A percentile compares a stretch with the other conserved stretches of the same genome.
Evolutionary conservation across 1,140 invertebrate species (phyloP).

Genomic region (Chymomyza costata): DNA sequence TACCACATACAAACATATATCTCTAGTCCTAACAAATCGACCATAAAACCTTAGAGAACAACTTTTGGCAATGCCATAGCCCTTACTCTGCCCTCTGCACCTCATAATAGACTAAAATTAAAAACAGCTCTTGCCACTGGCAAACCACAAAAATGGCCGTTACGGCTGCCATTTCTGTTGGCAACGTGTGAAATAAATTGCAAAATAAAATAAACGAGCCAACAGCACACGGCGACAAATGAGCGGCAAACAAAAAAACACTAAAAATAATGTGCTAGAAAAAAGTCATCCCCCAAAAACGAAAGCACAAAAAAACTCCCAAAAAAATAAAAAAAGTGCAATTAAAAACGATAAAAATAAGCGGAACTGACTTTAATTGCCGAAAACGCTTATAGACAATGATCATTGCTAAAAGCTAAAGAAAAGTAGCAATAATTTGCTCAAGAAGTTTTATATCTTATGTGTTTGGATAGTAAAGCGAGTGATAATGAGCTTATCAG

Average conservation of each 20-base stretch:
- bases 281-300: conserved; percentile 29
- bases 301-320: conserved; percentile 12
- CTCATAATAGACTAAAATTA: conserved; percentile 71
- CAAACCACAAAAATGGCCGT: conserved; percentile 39
- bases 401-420: no score
- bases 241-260: conserved; percentile 31
- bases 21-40: no score
- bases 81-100: conserved; percentile 37
- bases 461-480: no score
- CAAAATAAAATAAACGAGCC: conserved; percentile 70
- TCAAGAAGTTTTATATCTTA: background rate
- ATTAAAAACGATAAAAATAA: conserved; percentile 72
- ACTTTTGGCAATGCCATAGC: no score
- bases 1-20: no score
- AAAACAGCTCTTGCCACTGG: conserved; percentile 61
- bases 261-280: background rate
- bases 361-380: conserved; percentile 58
- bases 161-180: conserved; percentile 4
- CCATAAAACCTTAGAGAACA: no score
- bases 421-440: conserved; percentile 1
- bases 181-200: conserved; percentile 69
- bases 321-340: conserved; percentile 40
- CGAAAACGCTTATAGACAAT: conserved; percentile 38
- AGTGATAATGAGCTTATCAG: no score
- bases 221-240: conserved; percentile 57